Evolutionary conservation across 2,888 invertebrate genomes (phyloP).

Genomic region (Pediacus dermestoides): DNA sequence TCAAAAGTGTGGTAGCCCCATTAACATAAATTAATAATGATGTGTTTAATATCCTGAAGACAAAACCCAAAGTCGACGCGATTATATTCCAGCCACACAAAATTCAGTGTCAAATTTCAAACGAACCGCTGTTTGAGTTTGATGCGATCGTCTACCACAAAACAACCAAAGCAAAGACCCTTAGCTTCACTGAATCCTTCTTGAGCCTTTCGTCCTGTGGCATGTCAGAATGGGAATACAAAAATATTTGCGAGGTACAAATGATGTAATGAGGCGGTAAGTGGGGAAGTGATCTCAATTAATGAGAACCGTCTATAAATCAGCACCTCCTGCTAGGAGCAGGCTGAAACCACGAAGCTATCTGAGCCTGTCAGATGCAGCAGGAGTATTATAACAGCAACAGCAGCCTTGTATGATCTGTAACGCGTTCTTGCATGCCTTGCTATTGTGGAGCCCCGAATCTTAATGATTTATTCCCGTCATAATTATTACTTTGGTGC

Average conservation of each 20-base stretch:
- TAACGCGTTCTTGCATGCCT: conserved; percentile 34
- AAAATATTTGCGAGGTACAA: conserved; percentile 9
- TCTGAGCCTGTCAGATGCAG: conserved; percentile 41
- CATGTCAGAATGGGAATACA: conserved; percentile 16
- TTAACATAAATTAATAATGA: too few relatives aligned
- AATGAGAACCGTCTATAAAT: conserved; percentile 42
- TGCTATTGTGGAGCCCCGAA: conserved; percentile 23
- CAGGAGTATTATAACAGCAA: too few relatives aligned
- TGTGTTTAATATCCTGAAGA: too few relatives aligned
- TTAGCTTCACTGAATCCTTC: conserved; percentile 8
- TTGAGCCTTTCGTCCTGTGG: conserved; percentile 17
- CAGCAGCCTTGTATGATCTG: conserved; percentile 37
- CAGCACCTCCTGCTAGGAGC: conserved; percentile 40
- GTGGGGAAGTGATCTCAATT: conserved; percentile 36
- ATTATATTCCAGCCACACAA: too few relatives aligned
- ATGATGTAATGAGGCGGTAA: conserved; percentile 30
- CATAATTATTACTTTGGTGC: conserved; percentile 25
- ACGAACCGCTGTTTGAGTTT: too few relatives aligned
- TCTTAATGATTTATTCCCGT: conserved; percentile 29
- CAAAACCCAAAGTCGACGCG: too few relatives aligned
- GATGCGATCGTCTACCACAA: too few relatives aligned
- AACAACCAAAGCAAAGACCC: conserved; percentile 1
- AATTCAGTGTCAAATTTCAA: too few relatives aligned
- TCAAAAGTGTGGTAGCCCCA: too few relatives aligned
- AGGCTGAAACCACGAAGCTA: conserved; percentile 38